A percentile compares a stretch with the other conserved stretches of the same genome.
phyloP scores from a whole-genome alignment of 2,797 vertebrate species.

The Megaceryle alcyon region DNA sequence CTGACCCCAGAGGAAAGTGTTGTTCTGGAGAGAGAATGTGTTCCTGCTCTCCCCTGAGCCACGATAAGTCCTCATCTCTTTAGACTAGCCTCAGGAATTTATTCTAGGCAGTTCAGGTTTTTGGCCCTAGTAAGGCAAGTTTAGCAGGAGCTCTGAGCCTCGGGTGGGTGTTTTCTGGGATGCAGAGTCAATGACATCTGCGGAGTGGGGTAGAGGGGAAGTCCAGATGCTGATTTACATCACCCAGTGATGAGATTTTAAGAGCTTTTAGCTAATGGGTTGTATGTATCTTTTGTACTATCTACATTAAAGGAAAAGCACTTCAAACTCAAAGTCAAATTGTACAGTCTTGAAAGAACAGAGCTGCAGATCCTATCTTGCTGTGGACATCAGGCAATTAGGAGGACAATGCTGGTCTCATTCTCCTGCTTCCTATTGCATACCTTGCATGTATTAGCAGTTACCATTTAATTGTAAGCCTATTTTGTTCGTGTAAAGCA shows the following conservation, averaged over 20 bases:
- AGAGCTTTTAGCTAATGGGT: neutral
- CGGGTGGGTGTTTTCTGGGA: neutral
- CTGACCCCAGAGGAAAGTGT: neutral
- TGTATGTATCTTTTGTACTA: neutral
- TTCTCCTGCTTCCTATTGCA: neutral
- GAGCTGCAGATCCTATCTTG: neutral
- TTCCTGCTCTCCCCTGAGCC: neutral
- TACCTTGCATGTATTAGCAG: neutral
- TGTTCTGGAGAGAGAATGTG: neutral
- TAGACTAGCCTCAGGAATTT: neutral
- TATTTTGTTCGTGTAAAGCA: neutral
- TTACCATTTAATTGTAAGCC: neutral
- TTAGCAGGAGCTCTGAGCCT: neutral
- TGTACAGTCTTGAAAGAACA: neutral
- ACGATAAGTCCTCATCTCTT: neutral
- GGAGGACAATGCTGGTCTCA: neutral
- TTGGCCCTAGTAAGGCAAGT: neutral
- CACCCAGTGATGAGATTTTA: neutral
- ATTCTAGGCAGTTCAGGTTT: neutral
- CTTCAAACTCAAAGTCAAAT: neutral
- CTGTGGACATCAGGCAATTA: neutral
- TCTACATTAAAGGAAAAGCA: neutral
- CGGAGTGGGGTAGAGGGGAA: neutral
- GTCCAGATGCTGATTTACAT: neutral
- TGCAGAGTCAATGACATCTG: neutral